A percentile compares a stretch with the other conserved stretches of the same genome.
phyloP scores from a whole-genome alignment of 2,113 vertebrate species.

The Coturnix japonica region DNA sequence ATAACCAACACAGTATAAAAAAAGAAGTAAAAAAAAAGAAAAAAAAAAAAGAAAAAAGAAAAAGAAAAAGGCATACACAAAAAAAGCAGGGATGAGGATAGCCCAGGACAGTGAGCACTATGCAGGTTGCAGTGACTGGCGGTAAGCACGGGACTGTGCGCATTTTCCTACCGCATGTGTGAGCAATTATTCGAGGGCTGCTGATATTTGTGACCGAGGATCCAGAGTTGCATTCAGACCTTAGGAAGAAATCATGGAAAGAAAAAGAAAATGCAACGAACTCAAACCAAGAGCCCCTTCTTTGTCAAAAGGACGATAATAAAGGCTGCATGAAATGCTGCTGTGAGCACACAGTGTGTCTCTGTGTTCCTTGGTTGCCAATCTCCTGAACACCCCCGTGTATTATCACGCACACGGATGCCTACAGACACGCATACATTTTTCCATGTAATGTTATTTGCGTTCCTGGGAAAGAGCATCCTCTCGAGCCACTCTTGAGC shows the following conservation, averaged over 20 bases:
- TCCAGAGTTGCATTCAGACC: neutral
- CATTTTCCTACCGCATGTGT: slow-evolving; percentile 33
- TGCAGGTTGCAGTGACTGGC: neutral
- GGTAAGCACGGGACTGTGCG: neutral
- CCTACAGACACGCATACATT: accelerated
- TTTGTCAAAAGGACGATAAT: neutral
- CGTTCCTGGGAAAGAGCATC: neutral
- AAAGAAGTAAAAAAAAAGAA: neutral
- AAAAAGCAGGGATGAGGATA: neutral
- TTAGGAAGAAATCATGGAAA: neutral
- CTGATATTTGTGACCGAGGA: slow-evolving; percentile 41
- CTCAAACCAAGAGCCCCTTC: neutral
- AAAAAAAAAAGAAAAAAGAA: no score
- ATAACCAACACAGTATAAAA: neutral
- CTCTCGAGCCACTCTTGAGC: neutral
- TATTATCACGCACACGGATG: accelerated
- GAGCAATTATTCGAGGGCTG: slow-evolving; percentile 63
- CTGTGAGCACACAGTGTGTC: neutral
- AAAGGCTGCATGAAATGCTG: neutral
- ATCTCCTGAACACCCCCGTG: neutral
- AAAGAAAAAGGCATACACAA: no score
- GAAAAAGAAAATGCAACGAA: neutral
- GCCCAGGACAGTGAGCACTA: neutral
- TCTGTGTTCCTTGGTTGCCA: neutral
- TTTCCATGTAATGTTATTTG: neutral